These are phyloP conservation scores for Pheosia gnoma DNA, from an alignment of 2,888 invertebrate genomes.

Conservation along the genomic window DNA sequence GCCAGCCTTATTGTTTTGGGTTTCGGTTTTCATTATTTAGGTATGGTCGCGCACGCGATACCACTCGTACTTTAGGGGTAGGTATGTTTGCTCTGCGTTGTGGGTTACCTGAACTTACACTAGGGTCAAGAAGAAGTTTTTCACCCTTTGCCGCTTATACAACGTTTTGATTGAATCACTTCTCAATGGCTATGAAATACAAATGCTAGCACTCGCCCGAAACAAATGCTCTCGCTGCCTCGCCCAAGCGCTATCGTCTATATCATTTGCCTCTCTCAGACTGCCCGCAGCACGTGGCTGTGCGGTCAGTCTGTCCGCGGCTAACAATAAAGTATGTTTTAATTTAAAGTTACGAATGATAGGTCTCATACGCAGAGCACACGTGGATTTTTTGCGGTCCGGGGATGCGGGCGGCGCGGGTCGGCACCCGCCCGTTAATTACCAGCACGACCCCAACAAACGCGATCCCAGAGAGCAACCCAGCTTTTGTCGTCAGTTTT, in stretches of 20 bases:
- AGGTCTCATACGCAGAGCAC: constrained; percentile 11
- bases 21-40: constrained; percentile 26
- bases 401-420: constrained; percentile 59
- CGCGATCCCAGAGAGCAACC: constrained; percentile 50
- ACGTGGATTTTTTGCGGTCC: constrained; percentile 33
- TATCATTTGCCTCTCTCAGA: no score
- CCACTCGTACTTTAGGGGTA: not conserved
- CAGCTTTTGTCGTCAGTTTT: constrained; percentile 75
- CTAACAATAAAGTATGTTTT: not conserved
- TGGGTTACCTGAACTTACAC: not conserved
- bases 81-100: not conserved
- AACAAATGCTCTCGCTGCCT: no score
- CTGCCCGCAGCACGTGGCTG: no score
- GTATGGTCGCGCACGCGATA: constrained; percentile 6
- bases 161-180: no score
- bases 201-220: no score
- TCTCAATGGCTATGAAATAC: no score
- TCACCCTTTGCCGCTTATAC: no score
- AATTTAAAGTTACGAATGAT: constrained; percentile 31
- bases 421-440: constrained; percentile 58
- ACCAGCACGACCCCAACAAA: constrained; percentile 59
- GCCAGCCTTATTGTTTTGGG: constrained; percentile 16
- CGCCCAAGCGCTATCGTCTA: no score
- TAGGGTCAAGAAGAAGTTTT: no score
- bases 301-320: no score